phyloP scores from a whole-genome alignment of 2,888 invertebrate species.

The Dysmachus trigonus region DNA sequence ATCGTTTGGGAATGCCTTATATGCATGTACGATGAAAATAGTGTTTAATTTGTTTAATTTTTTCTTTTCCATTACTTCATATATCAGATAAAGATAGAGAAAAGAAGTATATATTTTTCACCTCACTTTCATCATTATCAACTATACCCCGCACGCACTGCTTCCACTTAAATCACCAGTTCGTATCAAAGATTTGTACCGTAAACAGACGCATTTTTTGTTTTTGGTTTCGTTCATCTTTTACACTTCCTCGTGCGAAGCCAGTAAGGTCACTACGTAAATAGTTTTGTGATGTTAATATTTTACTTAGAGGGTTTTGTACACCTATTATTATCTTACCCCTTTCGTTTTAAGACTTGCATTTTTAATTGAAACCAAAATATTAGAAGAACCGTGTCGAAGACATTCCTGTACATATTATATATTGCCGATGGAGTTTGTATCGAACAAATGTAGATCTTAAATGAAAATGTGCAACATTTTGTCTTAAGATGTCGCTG shows the following conservation, averaged over 20 bases:
- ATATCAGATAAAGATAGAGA: too few relatives aligned
- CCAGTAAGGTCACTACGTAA: background rate
- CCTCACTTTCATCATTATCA: background rate
- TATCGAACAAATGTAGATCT: background rate
- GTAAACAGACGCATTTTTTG: background rate
- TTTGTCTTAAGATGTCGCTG: background rate
- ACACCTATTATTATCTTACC: background rate
- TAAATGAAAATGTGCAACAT: background rate
- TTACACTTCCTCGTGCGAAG: background rate
- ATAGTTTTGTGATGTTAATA: background rate
- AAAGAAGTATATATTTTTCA: too few relatives aligned
- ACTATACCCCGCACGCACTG: background rate
- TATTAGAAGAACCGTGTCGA: background rate
- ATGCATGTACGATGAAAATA: too few relatives aligned
- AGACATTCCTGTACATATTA: conserved; percentile 3
- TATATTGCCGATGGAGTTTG: background rate
- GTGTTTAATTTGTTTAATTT: too few relatives aligned
- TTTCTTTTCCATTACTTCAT: too few relatives aligned
- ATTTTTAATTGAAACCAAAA: background rate
- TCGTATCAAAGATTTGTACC: background rate
- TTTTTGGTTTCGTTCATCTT: background rate
- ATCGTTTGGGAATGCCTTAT: too few relatives aligned
- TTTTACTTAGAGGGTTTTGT: background rate
- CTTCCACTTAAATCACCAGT: background rate
- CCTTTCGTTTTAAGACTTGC: background rate